Percentiles rank a stretch among this genome's conserved stretches.
Conservation (phyloP, 2,888 invertebrate species). For the Noctua janthe region DNA sequence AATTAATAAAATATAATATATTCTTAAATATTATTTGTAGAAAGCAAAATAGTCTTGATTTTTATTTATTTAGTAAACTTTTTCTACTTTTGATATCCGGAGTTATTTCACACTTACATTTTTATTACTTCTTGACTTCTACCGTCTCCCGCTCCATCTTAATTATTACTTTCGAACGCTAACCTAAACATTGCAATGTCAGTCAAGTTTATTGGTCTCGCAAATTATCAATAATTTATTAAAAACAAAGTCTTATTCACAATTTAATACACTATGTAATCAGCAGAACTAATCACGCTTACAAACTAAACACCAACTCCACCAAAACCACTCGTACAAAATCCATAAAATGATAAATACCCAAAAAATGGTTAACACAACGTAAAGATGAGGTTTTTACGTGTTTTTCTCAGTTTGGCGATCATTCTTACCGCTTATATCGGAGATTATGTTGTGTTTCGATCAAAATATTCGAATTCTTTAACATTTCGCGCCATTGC, state of each 20-base stretch:
- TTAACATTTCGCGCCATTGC: conserved; percentile 77
- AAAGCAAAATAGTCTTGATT: neutral
- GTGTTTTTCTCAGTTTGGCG: conserved; percentile 72
- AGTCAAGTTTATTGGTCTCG: conserved; percentile 5
- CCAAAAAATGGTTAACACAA: conserved; percentile 27
- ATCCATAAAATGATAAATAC: conserved; percentile 7
- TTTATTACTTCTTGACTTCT: neutral
- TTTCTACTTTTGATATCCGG: neutral
- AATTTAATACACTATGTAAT: conserved; percentile 34
- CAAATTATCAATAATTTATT: neutral
- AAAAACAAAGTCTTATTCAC: conserved; percentile 9
- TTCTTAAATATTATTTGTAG: too few relatives aligned
- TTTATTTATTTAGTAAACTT: neutral
- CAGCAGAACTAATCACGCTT: conserved; percentile 1
- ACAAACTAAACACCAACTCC: neutral
- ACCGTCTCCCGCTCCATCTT: fast-evolving
- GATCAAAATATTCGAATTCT: conserved; percentile 79
- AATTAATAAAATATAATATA: neutral
- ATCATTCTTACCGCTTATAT: conserved; percentile 74
- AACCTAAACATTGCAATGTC: conserved; percentile 47
- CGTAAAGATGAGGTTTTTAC: conserved; percentile 75
- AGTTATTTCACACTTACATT: too few relatives aligned
- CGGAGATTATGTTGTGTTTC: conserved; percentile 84
- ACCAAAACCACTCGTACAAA: neutral
- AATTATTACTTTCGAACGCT: conserved; percentile 27